Conservation (phyloP, 2,797 vertebrate species). For the Sebastes oblongus region DNA sequence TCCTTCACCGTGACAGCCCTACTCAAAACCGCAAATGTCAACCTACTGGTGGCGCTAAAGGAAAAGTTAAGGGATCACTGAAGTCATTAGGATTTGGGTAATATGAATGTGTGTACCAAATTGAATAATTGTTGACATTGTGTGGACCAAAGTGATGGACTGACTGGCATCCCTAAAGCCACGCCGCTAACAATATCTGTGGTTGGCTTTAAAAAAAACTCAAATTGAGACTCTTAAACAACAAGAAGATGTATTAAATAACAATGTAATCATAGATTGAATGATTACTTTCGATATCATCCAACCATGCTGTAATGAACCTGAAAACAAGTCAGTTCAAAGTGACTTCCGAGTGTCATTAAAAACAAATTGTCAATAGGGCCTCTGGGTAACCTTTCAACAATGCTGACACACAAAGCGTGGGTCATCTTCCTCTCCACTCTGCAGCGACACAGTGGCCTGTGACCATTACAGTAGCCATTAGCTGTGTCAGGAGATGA, state of each 20-base stretch:
- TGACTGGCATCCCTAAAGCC: neutral
- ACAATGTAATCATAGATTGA: neutral
- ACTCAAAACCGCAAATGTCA: no score
- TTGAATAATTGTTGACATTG: neutral
- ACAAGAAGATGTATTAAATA: neutral
- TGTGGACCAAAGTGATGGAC: neutral
- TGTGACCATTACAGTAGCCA: constrained; percentile 32
- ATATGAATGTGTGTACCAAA: neutral
- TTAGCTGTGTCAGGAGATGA: constrained; percentile 35
- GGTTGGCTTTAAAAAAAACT: neutral
- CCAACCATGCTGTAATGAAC: neutral
- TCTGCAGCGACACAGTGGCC: constrained; percentile 7
- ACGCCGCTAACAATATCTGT: no score
- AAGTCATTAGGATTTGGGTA: neutral
- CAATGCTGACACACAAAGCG: neutral
- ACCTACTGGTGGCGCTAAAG: no score
- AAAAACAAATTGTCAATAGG: constrained; percentile 11
- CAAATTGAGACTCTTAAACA: neutral
- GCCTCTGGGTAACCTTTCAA: neutral
- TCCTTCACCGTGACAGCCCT: no score
- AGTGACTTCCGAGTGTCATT: neutral
- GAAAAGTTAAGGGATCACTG: no score
- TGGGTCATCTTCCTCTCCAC: neutral
- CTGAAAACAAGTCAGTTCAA: neutral
- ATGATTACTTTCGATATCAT: neutral